Percentiles rank a stretch among this genome's conserved stretches.
phyloP scores from a whole-genome alignment of 2,113 vertebrate species.

The Recurvirostra avosetta region DNA sequence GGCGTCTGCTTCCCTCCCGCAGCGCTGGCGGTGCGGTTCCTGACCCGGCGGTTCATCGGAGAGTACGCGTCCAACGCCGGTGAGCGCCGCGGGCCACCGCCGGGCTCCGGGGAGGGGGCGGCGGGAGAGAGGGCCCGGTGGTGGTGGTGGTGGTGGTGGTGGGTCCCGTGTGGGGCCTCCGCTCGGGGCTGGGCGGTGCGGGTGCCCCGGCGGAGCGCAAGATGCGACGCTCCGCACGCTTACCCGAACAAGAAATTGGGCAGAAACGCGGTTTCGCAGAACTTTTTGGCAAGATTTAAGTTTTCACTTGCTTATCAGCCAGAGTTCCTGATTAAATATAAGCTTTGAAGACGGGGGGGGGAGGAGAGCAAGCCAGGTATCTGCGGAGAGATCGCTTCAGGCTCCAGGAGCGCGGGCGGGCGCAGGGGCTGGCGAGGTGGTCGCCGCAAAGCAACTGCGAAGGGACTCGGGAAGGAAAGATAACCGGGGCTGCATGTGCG shows the following conservation, averaged over 20 bases:
- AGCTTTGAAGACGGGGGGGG: not conserved
- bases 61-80: slow-evolving; percentile 85
- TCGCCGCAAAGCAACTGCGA: fast-evolving
- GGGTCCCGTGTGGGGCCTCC: not conserved
- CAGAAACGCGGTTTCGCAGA: fast-evolving
- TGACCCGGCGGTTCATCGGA: slow-evolving; percentile 83
- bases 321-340: fast-evolving
- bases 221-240: fast-evolving
- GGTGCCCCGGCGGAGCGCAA: fast-evolving
- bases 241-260: fast-evolving
- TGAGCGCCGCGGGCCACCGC: slow-evolving; percentile 43
- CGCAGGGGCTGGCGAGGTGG: fast-evolving
- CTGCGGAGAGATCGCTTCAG: not conserved
- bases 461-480: not conserved
- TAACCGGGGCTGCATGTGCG: fast-evolving
- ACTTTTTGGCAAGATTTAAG: fast-evolving
- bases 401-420: fast-evolving
- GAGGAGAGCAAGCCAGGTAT: fast-evolving
- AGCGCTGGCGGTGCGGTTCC: slow-evolving; percentile 86
- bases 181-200: not conserved
- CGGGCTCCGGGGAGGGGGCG: not conserved
- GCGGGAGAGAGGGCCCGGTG: not conserved
- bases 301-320: fast-evolving
- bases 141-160: too few species aligned
- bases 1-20: not conserved